Evolutionary conservation across 2,113 vertebrate species (phyloP).

Genomic region (Mesocricetus auratus): DNA sequence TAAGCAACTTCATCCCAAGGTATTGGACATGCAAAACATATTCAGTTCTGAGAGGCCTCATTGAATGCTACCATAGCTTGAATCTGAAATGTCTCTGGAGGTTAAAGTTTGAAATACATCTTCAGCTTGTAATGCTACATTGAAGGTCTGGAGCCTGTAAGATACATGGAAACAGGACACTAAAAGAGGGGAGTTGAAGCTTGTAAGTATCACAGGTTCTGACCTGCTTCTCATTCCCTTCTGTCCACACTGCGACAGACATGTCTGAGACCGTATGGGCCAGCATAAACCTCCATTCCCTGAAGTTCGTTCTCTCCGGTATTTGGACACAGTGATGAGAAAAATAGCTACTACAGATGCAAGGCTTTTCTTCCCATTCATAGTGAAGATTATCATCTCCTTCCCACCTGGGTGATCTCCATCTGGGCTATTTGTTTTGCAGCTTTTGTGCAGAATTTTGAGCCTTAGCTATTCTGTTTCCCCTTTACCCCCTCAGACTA

Average conservation of each 20-base stretch:
- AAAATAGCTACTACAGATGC: not conserved
- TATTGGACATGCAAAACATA: not conserved
- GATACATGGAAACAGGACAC: not conserved
- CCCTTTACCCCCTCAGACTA: not conserved
- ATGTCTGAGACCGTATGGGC: not conserved
- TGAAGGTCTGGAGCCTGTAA: not conserved
- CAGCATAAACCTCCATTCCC: not conserved
- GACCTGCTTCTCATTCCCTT: not conserved
- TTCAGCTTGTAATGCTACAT: not conserved
- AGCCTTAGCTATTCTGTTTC: not conserved
- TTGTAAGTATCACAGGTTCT: not conserved
- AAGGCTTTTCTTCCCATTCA: not conserved
- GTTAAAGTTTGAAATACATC: not conserved
- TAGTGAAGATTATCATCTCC: not conserved
- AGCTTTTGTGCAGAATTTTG: not conserved
- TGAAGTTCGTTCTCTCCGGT: not conserved
- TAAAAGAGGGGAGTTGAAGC: not conserved
- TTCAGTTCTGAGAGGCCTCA: not conserved
- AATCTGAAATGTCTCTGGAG: not conserved
- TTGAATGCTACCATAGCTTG: too few species aligned
- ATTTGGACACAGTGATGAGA: not conserved
- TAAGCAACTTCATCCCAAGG: not conserved
- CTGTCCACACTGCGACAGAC: too few species aligned
- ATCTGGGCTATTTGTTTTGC: not conserved
- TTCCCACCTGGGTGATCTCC: not conserved